These are phyloP conservation scores for Ibycter americanus DNA, from an alignment of 2,797 vertebrate genomes.

Conservation along the genomic window DNA sequence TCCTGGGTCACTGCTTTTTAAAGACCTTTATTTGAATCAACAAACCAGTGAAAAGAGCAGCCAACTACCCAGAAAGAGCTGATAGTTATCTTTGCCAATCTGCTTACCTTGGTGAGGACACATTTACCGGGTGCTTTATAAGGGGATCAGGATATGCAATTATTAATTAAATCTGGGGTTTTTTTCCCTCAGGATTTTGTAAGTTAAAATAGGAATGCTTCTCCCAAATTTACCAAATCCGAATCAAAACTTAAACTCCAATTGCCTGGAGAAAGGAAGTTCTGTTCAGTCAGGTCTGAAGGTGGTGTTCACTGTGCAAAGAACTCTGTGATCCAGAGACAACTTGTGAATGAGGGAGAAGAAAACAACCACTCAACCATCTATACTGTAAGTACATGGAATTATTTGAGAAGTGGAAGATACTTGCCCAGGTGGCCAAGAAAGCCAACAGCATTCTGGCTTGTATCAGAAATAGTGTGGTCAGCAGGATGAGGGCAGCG, in stretches of 20 bases:
- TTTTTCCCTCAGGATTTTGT: neutral
- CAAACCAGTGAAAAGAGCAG: neutral
- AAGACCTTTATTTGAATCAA: neutral
- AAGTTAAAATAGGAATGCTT: neutral
- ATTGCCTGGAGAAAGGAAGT: neutral
- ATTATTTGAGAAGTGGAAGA: neutral
- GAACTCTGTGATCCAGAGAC: neutral
- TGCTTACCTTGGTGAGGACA: neutral
- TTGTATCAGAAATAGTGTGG: too few relatives aligned
- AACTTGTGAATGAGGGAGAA: neutral
- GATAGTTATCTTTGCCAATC: neutral
- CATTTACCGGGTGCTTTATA: neutral
- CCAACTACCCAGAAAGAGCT: neutral
- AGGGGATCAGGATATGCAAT: neutral
- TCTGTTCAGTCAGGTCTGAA: neutral
- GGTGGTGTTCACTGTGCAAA: neutral
- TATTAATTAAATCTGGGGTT: neutral
- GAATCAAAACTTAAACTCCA: neutral
- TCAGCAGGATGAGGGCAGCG: too few relatives aligned
- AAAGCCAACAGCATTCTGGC: too few relatives aligned
- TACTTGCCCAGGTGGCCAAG: too few relatives aligned
- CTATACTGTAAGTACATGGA: neutral
- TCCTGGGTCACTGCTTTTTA: neutral
- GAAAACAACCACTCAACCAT: neutral
- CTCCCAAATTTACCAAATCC: neutral